These are phyloP conservation scores for Rhizoglyphus robini DNA, from an alignment of 1,140 invertebrate genomes.

Conservation along the genomic window DNA sequence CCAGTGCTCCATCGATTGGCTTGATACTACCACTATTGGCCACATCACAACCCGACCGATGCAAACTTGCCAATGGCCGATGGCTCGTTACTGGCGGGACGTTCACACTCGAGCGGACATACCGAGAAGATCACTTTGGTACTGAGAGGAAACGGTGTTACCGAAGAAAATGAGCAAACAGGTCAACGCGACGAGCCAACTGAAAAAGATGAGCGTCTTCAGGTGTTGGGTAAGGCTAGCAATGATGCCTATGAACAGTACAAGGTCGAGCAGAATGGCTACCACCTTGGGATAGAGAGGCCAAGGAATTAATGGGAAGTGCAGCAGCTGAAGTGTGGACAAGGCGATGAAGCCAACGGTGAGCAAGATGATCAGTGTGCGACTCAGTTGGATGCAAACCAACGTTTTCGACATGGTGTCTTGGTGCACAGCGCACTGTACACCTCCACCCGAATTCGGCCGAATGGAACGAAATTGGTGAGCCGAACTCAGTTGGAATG, in stretches of 20 bases:
- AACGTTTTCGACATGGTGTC: constrained; percentile 13
- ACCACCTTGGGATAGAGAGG: background rate
- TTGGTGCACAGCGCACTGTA: background rate
- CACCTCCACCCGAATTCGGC: background rate
- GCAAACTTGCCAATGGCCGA: too few species aligned
- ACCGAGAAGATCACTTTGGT: constrained; percentile 20
- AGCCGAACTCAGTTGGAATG: too few species aligned
- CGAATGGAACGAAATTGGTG: background rate
- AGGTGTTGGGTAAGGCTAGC: constrained; percentile 5
- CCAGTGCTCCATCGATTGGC: too few species aligned
- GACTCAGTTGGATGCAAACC: constrained; percentile 9
- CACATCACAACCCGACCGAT: too few species aligned
- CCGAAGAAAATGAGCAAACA: constrained; percentile 19
- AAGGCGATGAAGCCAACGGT: background rate
- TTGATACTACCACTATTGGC: too few species aligned
- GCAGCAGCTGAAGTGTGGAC: background rate
- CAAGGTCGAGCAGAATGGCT: background rate
- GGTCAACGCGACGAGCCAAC: constrained; percentile 14
- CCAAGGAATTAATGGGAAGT: background rate
- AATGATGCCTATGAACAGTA: constrained; percentile 12
- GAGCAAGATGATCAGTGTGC: background rate
- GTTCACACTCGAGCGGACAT: background rate
- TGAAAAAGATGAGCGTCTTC: constrained; percentile 13
- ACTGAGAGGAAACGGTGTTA: constrained; percentile 19
- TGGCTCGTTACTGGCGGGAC: too few species aligned